These are phyloP conservation scores for Danio tinwini DNA, from an alignment of 2,797 vertebrate species.

Conservation along the genomic window DNA sequence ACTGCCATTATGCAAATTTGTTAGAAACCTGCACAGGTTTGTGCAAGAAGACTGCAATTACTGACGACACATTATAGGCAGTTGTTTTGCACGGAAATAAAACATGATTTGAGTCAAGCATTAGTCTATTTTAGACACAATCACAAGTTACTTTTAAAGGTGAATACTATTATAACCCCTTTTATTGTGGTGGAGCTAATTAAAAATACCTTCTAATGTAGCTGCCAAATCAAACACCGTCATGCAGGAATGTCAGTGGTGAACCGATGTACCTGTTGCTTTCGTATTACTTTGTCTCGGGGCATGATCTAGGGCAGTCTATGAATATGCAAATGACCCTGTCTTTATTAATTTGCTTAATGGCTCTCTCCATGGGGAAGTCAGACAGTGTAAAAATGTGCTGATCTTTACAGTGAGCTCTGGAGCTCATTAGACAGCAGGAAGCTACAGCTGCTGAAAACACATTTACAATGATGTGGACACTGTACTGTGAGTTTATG, in stretches of 20 bases:
- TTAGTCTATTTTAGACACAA: not conserved
- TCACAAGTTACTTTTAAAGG: not conserved
- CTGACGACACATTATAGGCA: too few species aligned
- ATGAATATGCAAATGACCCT: conserved; percentile 66
- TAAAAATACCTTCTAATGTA: not conserved
- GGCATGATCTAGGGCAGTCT: conserved; percentile 49
- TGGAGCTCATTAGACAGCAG: conserved; percentile 52
- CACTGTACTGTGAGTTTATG: not conserved
- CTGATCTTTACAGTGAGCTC: conserved; percentile 57
- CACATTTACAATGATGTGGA: not conserved
- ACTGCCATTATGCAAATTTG: too few species aligned
- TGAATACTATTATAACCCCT: not conserved
- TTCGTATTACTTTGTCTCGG: conserved; percentile 59
- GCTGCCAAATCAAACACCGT: not conserved
- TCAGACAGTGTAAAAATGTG: conserved; percentile 55
- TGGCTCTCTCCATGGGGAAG: conserved; percentile 57
- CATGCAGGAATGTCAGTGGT: not conserved
- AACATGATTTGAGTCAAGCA: not conserved
- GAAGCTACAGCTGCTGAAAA: conserved; percentile 10
- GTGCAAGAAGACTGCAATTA: too few species aligned
- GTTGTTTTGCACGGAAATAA: too few species aligned
- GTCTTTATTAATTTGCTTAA: conserved; percentile 52
- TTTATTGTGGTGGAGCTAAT: not conserved
- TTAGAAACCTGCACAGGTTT: too few species aligned
- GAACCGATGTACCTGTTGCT: conserved; percentile 64